These are phyloP conservation scores for Poecilobothrus nobilitatus DNA, from an alignment of 2,888 invertebrate genomes.

Conservation along the genomic window DNA sequence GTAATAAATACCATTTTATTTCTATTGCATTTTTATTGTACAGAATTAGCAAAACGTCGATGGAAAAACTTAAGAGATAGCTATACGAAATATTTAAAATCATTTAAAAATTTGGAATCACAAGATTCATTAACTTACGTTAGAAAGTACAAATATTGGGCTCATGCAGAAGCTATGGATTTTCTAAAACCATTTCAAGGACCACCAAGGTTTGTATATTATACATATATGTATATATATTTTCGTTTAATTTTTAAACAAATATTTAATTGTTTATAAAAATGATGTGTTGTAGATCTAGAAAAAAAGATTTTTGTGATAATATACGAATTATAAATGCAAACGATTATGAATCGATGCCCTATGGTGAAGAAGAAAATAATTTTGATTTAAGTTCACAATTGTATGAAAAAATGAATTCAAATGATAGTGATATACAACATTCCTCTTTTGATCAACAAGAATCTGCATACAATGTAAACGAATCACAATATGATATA, in stretches of 20 bases:
- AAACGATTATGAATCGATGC: conserved; percentile 29
- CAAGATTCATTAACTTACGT: conserved; percentile 32
- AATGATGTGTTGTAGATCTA: background rate
- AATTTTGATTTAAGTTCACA: conserved; percentile 37
- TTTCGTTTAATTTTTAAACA: background rate
- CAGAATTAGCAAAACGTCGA: conserved; percentile 43
- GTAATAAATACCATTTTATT: no score
- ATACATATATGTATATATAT: no score
- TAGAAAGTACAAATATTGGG: conserved; percentile 43
- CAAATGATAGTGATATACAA: conserved; percentile 30
- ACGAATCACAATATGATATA: background rate
- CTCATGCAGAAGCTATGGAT: conserved; percentile 43
- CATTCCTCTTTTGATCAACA: background rate
- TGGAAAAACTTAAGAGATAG: conserved; percentile 44
- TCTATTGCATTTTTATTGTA: conserved; percentile 14
- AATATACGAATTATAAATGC: conserved; percentile 11
- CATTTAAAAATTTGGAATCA: conserved; percentile 38
- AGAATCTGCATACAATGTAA: background rate
- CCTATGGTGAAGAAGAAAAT: conserved; percentile 36
- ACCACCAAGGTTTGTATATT: conserved; percentile 35
- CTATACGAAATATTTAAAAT: conserved; percentile 43
- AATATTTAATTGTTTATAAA: background rate
- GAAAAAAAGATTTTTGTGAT: conserved; percentile 5
- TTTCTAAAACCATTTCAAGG: conserved; percentile 42
- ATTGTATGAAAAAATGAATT: conserved; percentile 34